Base-by-base conservation (phyloP, 2,888 invertebrate genomes). In the Chouioia cunea region DNA sequence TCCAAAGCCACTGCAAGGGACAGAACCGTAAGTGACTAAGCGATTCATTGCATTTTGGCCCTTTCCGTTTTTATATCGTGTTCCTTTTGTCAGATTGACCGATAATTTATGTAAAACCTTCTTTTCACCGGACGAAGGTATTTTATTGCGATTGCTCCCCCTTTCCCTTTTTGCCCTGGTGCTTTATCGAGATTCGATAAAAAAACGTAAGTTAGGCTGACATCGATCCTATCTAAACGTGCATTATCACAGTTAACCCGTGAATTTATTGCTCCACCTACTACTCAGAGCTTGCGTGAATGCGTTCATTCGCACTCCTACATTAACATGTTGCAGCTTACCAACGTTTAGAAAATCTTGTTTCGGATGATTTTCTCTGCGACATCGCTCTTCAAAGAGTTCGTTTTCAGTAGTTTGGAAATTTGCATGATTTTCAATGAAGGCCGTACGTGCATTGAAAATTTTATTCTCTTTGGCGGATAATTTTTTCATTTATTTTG, bases 31-130 rank as follows among this genome's bases (percentile, higher is more conserved):
- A 56, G 48, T 20, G 54, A 60, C 50, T 59, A 14, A 23, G 22
- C 53, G 60, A 68, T 56, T 68, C 56, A 56, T 56, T 50, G 56
- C 22, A 1, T 56, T 44, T 4, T 20, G 3, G 44, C 14, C 46
- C 47, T 59, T 60, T 53, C 52, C 47, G 27, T 46, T 44, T 58
- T 16, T 58, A 6, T 65, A 18, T 48, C 22, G 10, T 23, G 15
- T n/a, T 46, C 46, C 54, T 52, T 69, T 62, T 65, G 62, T 15
- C 44, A 71, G 46, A 65, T 65, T 57, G 50, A 60, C 69, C 69
- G 62, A 69, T 72, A 72, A 69, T 72, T 72, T 72, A 72, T 72
- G 68, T 60, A 72, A 69, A 72, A 72, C 72, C 72, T 69, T 65
- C 72, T 69, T 62, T 72, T 57, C 72, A 53, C 65, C 22, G 36